These are phyloP conservation scores for Heliconius ismenius DNA, from an alignment of 2,888 invertebrate genomes.

Conservation along the genomic window DNA sequence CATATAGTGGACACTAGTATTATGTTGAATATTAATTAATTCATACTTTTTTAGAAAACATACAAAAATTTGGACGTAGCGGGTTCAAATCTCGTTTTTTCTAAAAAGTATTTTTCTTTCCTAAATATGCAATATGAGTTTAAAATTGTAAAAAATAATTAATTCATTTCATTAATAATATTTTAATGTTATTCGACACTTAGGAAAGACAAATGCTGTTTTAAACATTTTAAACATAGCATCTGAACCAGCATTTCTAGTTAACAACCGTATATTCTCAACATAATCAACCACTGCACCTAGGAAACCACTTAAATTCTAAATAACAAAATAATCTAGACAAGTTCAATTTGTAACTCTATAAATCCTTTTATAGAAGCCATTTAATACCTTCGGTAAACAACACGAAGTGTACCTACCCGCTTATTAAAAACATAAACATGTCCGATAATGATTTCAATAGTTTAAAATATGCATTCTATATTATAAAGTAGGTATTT, in stretches of 20 bases:
- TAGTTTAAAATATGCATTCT: slow-evolving; percentile 56
- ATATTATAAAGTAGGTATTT: slow-evolving; percentile 54
- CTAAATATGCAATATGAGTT: no score
- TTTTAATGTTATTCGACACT: no score
- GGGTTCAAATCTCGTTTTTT: no score
- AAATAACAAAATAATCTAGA: slow-evolving; percentile 7
- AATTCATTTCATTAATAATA: not conserved
- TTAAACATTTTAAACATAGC: no score
- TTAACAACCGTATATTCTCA: not conserved
- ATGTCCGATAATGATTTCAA: slow-evolving; percentile 13
- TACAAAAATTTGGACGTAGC: no score
- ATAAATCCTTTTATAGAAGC: slow-evolving; percentile 17
- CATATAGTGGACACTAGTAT: not conserved
- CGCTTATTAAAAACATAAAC: slow-evolving; percentile 20
- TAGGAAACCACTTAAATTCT: not conserved
- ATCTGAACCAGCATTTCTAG: no score
- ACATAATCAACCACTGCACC: not conserved
- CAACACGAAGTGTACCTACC: not conserved
- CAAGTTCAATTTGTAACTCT: slow-evolving; percentile 14
- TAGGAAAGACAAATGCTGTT: no score
- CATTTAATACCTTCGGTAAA: not conserved
- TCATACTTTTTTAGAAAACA: no score
- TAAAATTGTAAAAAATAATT: not conserved
- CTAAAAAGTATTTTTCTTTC: no score
- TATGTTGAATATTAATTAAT: not conserved